phyloP scores from a whole-genome alignment of 2,888 invertebrate genomes.

The Amphimallon solstitiale region DNA sequence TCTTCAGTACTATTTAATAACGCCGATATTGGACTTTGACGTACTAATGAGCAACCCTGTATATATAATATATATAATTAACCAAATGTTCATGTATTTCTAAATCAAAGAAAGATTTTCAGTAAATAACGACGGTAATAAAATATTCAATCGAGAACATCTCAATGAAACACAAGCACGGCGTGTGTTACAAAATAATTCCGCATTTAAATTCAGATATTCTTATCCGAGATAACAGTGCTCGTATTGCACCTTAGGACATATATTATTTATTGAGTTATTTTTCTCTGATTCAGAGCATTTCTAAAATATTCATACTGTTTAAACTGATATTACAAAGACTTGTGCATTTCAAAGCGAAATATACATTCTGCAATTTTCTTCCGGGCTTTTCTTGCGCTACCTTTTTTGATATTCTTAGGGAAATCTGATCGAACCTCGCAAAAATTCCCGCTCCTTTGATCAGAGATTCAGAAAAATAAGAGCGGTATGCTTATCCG shows the following conservation, averaged over 20 bases:
- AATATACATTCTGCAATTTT: slow-evolving; percentile 28
- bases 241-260: not conserved
- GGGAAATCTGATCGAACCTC: slow-evolving; percentile 27
- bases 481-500: slow-evolving; percentile 35
- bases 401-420: slow-evolving; percentile 21
- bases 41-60: too few relatives aligned
- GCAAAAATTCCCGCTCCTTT: slow-evolving; percentile 30
- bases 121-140: too few relatives aligned
- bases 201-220: too few relatives aligned
- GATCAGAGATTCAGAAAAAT: slow-evolving; percentile 30
- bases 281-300: slow-evolving; percentile 25
- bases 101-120: too few relatives aligned
- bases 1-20: too few relatives aligned
- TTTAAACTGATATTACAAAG: slow-evolving; percentile 36
- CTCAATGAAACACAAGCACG: too few relatives aligned
- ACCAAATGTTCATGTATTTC: too few relatives aligned
- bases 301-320: slow-evolving; percentile 33
- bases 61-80: too few relatives aligned
- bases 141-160: too few relatives aligned
- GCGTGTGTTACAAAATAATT: too few relatives aligned
- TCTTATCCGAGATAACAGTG: too few relatives aligned
- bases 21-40: too few relatives aligned
- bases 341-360: slow-evolving; percentile 33
- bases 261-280: slow-evolving; percentile 25
- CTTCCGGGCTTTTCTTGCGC: slow-evolving; percentile 7